phyloP scores from a whole-genome alignment of 2,888 invertebrate genomes.

The Hecatera dysodea region DNA sequence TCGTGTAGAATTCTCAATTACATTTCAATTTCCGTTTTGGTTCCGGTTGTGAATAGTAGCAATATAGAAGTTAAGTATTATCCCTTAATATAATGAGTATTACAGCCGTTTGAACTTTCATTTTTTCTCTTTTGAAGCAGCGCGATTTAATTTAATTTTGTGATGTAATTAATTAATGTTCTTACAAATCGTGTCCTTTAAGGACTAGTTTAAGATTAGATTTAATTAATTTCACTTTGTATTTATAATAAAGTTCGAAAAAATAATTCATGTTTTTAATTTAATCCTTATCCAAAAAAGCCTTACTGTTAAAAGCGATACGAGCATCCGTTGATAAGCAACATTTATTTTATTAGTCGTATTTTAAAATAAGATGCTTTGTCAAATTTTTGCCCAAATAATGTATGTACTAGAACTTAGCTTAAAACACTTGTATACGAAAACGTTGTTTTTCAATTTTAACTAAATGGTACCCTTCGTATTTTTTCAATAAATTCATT shows the following conservation, averaged over 20 bases:
- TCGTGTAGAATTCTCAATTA: slow-evolving; percentile 42
- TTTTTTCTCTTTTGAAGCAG: slow-evolving; percentile 47
- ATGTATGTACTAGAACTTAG: too few relatives aligned
- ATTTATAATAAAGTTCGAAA: slow-evolving; percentile 70
- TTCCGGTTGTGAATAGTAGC: slow-evolving; percentile 77
- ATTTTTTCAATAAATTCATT: too few relatives aligned
- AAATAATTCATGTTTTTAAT: slow-evolving; percentile 28
- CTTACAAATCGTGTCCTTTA: slow-evolving; percentile 63
- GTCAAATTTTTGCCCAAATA: too few relatives aligned
- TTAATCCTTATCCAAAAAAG: background rate
- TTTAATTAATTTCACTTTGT: slow-evolving; percentile 73
- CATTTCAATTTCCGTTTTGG: slow-evolving; percentile 59
- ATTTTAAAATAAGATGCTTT: too few relatives aligned
- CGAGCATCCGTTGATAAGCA: background rate
- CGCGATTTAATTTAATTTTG: slow-evolving; percentile 53
- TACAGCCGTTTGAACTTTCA: slow-evolving; percentile 56
- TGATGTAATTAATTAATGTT: slow-evolving; percentile 45
- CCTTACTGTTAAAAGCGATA: background rate
- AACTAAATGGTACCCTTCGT: too few relatives aligned
- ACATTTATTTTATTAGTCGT: too few relatives aligned
- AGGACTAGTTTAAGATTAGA: slow-evolving; percentile 73
- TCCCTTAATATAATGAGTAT: slow-evolving; percentile 54
- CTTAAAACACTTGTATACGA: too few relatives aligned
- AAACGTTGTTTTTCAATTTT: too few relatives aligned
- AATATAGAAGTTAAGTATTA: slow-evolving; percentile 68